phyloP scores from a whole-genome alignment of 2,797 vertebrate genomes.

The Channa striata region DNA sequence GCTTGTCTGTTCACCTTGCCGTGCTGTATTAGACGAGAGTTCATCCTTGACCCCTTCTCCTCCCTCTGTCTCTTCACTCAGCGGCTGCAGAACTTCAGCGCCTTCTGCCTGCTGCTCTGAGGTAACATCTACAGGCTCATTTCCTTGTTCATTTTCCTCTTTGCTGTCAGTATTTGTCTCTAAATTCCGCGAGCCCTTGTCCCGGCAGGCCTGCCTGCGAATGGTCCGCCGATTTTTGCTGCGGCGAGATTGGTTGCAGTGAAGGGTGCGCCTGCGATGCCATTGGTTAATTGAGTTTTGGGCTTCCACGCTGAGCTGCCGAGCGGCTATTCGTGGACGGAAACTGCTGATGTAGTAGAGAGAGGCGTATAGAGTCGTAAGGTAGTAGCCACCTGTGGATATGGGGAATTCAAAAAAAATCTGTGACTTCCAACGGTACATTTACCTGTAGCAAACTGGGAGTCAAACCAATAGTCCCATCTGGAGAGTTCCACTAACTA shows the following conservation, averaged over 20 bases:
- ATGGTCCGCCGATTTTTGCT: slow-evolving; percentile 71
- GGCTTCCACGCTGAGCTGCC: slow-evolving; percentile 88
- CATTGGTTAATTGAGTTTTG: slow-evolving; percentile 89
- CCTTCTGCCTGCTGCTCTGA: slow-evolving; percentile 24
- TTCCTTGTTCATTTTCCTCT: slow-evolving; percentile 22
- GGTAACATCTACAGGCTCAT: neutral
- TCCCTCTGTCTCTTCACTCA: slow-evolving; percentile 33
- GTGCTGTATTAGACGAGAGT: neutral
- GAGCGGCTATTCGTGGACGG: slow-evolving; percentile 77
- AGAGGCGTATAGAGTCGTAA: slow-evolving; percentile 91
- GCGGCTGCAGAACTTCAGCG: slow-evolving; percentile 25
- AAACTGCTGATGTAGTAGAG: slow-evolving; percentile 91
- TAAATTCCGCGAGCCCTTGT: neutral
- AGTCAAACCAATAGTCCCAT: neutral
- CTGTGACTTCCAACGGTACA: neutral
- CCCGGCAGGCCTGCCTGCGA: slow-evolving; percentile 53
- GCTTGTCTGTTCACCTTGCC: slow-evolving; percentile 15
- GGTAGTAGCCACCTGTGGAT: slow-evolving; percentile 90
- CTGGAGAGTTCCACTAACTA: no score
- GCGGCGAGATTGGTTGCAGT: slow-evolving; percentile 78
- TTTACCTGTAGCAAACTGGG: neutral
- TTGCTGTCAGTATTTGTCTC: slow-evolving; percentile 13
- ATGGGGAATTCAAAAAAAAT: slow-evolving; percentile 2
- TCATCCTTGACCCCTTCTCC: slow-evolving; percentile 1
- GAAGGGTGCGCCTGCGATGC: slow-evolving; percentile 89